phyloP scores from a whole-genome alignment of 2,797 vertebrate species.

The Rhodeus uyekii region DNA sequence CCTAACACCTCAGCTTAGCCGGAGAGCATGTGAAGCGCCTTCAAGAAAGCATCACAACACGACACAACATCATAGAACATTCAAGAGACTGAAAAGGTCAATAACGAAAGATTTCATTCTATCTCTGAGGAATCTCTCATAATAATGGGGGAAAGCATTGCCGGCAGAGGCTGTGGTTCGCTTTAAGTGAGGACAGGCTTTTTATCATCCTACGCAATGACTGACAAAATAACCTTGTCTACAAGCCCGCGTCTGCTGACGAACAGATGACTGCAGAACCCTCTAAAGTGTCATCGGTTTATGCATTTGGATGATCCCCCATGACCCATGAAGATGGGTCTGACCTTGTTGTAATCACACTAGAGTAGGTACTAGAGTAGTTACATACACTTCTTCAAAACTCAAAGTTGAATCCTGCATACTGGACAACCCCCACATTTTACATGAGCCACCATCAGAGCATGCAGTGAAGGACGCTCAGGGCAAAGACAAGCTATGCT shows the following conservation, averaged over 20 bases:
- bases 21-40: background rate
- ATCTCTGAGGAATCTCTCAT: conserved; percentile 37
- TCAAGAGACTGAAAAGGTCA: conserved; percentile 42
- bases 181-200: conserved; percentile 38
- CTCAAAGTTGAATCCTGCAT: background rate
- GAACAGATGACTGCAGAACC: conserved; percentile 13
- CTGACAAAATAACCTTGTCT: conserved; percentile 34
- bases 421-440: background rate
- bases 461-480: conserved; percentile 20
- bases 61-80: conserved; percentile 22
- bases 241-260: conserved; percentile 6
- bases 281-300: background rate
- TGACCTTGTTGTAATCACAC: conserved; percentile 17
- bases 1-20: conserved; percentile 10
- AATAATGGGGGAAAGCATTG: conserved; percentile 42
- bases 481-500: conserved; percentile 39
- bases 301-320: background rate
- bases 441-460: background rate
- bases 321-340: conserved; percentile 23
- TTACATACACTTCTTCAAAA: background rate
- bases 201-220: conserved; percentile 42
- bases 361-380: conserved; percentile 16
- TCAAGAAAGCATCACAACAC: conserved; percentile 28
- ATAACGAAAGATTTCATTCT: conserved; percentile 33
- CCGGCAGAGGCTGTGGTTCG: conserved; percentile 17